A percentile compares a stretch with the other conserved stretches of the same genome.
Evolutionary conservation across 2,113 vertebrate species (phyloP).

Genomic region (Vulpes lagopus): DNA sequence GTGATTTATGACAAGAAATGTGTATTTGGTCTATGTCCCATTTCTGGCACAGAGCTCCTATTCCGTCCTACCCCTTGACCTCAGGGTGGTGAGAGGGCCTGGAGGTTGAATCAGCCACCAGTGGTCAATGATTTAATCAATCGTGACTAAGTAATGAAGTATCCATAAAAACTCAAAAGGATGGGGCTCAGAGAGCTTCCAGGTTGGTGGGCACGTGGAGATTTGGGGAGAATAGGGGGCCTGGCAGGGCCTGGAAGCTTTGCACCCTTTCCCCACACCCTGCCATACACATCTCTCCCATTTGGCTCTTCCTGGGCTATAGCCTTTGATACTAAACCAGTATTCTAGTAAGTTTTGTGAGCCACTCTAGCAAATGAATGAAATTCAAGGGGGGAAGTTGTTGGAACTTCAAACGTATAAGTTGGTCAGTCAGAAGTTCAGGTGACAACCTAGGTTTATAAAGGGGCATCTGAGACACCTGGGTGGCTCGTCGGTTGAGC

Average conservation of each 20-base stretch:
- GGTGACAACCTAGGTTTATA: too few relatives aligned
- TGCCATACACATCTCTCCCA: background rate
- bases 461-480: too few relatives aligned
- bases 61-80: background rate
- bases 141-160: background rate
- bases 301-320: background rate
- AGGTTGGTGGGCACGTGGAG: background rate
- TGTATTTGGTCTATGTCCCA: background rate
- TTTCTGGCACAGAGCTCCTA: background rate
- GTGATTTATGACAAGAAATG: background rate
- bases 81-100: background rate
- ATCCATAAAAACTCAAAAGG: background rate
- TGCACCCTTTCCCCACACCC: background rate
- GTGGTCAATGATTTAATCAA: background rate
- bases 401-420: too few relatives aligned
- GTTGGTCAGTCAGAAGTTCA: background rate
- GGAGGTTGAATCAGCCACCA: background rate
- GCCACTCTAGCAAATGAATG: background rate
- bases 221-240: background rate
- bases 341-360: background rate
- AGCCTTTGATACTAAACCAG: background rate
- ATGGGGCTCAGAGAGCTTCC: background rate
- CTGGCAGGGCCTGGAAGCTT: too few relatives aligned
- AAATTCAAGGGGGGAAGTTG: too few relatives aligned
- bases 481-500: too few relatives aligned